A percentile compares a stretch with the other conserved stretches of the same genome.
Conservation (phyloP, 2,888 invertebrate species). For the Lampropteryx suffumata region DNA sequence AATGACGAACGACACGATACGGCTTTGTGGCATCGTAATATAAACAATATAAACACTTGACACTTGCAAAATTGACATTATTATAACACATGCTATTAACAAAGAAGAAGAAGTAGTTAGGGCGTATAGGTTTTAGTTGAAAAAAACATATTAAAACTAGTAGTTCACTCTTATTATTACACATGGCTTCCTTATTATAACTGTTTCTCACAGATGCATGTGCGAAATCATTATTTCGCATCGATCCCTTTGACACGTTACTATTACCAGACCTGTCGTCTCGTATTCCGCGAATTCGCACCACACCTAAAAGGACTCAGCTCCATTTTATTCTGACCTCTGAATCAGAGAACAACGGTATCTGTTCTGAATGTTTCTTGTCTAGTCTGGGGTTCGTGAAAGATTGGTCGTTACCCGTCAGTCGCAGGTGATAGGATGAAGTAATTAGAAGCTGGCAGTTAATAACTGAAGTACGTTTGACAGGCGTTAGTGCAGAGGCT, state of each 20-base stretch:
- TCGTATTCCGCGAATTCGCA: constrained; percentile 51
- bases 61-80: too few relatives aligned
- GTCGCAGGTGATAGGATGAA: constrained; percentile 77
- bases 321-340: constrained; percentile 41
- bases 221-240: not conserved
- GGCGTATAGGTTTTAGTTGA: too few relatives aligned
- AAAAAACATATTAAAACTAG: too few relatives aligned
- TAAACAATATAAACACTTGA: too few relatives aligned
- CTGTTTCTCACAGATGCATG: constrained; percentile 3
- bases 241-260: constrained; percentile 51
- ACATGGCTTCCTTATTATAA: too few relatives aligned
- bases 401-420: constrained; percentile 61
- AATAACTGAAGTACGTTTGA: constrained; percentile 73
- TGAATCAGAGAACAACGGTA: constrained; percentile 19
- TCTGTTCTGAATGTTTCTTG: constrained; percentile 19
- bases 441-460: constrained; percentile 78
- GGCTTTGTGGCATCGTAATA: too few relatives aligned
- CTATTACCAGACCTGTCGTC: constrained; percentile 65
- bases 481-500: constrained; percentile 46
- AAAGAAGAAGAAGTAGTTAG: too few relatives aligned
- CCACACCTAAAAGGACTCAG: constrained; percentile 33
- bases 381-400: constrained; percentile 32
- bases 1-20: too few relatives aligned
- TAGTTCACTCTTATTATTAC: too few relatives aligned
- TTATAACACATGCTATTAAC: too few relatives aligned